Evolutionary conservation across 2,888 invertebrate species (phyloP).

Genomic region (Drosophila nr. fundita): DNA sequence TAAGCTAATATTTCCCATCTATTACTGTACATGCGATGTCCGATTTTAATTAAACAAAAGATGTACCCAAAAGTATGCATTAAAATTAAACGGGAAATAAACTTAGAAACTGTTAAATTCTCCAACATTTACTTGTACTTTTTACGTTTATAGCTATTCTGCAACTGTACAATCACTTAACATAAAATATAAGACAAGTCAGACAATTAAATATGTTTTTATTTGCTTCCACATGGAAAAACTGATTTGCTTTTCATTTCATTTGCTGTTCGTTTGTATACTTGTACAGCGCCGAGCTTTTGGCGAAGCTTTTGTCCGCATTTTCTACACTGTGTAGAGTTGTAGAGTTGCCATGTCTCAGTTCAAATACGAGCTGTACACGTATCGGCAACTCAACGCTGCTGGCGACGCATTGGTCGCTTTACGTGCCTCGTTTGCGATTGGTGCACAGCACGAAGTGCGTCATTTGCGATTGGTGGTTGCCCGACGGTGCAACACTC

Average conservation of each 20-base stretch:
- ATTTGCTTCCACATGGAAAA: not conserved
- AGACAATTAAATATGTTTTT: too few species aligned
- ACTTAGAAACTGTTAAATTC: not conserved
- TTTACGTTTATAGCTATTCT: not conserved
- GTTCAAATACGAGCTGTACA: slow-evolving; percentile 30
- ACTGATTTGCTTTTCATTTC: not conserved
- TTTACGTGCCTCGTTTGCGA: slow-evolving; percentile 10
- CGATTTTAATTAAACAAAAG: not conserved
- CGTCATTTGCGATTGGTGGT: slow-evolving; percentile 32
- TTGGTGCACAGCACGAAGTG: slow-evolving; percentile 31
- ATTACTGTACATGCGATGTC: too few species aligned
- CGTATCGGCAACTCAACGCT: not conserved
- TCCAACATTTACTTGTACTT: not conserved
- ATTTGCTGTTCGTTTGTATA: not conserved
- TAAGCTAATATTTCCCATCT: not conserved
- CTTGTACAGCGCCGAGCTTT: slow-evolving; percentile 21
- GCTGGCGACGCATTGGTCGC: slow-evolving; percentile 39
- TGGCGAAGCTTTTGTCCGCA: slow-evolving; percentile 40
- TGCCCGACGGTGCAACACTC: slow-evolving; percentile 10
- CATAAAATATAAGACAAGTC: not conserved
- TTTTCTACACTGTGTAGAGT: slow-evolving; percentile 35
- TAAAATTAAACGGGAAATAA: not conserved
- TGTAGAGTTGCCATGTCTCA: slow-evolving; percentile 48
- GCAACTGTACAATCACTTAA: slow-evolving; percentile 4
- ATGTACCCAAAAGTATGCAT: slow-evolving; percentile 54